Conservation (phyloP, 2,888 invertebrate genomes). For the Drosophila kokeensis region DNA sequence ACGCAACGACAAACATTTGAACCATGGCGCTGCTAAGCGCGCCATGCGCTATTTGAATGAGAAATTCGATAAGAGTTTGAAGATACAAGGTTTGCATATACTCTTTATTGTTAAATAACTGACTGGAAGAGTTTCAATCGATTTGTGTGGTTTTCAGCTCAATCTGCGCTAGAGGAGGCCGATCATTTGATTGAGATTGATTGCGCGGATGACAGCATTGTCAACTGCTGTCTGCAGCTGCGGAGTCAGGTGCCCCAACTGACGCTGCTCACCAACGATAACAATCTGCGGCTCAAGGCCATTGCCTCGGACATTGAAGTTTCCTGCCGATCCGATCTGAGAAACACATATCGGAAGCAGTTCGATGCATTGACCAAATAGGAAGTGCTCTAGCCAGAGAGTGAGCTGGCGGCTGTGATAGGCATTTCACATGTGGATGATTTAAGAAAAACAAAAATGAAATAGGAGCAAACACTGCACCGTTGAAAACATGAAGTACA, state of each 20-base stretch:
- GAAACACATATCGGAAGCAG: constrained; percentile 49
- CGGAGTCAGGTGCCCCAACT: constrained; percentile 59
- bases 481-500: constrained; percentile 47
- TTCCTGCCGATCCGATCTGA: constrained; percentile 76
- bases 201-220: constrained; percentile 86
- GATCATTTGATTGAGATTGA: constrained; percentile 83
- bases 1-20: constrained; percentile 71
- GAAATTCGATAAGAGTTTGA: constrained; percentile 66
- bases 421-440: constrained; percentile 4
- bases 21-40: constrained; percentile 55
- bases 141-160: constrained; percentile 78
- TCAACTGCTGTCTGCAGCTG: constrained; percentile 86
- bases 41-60: constrained; percentile 81
- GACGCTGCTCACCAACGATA: not conserved
- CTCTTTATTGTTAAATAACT: not conserved
- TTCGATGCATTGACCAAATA: constrained; percentile 42
- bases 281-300: not conserved
- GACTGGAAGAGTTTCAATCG: not conserved
- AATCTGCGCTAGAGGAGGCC: constrained; percentile 85
- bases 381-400: not conserved
- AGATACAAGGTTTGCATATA: constrained; percentile 66
- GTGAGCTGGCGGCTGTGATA: constrained; percentile 32
- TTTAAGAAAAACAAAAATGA: not conserved
- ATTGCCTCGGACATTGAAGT: constrained; percentile 69
- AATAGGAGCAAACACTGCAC: constrained; percentile 33